Conservation (phyloP, 2,113 vertebrate genomes). For the Rafetus swinhoei region DNA sequence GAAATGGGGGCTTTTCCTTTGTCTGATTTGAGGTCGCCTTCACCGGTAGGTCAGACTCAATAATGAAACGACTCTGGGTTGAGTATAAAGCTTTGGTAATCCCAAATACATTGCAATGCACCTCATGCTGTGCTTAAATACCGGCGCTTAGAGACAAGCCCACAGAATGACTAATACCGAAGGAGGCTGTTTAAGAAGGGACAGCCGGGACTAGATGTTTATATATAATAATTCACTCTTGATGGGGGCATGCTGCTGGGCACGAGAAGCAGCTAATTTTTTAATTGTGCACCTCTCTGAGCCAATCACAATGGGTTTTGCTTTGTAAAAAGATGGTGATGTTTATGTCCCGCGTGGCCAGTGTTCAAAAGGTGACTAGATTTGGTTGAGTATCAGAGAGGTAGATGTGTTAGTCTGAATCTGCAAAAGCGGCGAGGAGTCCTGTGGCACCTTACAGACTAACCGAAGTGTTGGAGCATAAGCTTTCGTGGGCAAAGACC, state of each 20-base stretch:
- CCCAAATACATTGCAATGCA: fast-evolving
- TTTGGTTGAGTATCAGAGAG: too few species aligned
- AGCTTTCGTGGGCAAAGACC: too few species aligned
- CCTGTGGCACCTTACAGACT: too few species aligned
- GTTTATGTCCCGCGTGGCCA: not conserved
- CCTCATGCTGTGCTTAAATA: not conserved
- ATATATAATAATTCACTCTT: fast-evolving
- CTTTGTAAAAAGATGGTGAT: fast-evolving
- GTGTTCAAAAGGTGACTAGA: not conserved
- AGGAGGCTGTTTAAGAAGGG: not conserved
- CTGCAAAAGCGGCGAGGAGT: too few species aligned
- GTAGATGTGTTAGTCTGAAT: too few species aligned
- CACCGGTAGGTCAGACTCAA: not conserved
- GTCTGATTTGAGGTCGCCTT: fast-evolving
- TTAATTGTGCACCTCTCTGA: fast-evolving
- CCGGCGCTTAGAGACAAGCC: not conserved
- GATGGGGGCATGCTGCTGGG: not conserved
- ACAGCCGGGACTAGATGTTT: not conserved
- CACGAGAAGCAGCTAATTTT: not conserved
- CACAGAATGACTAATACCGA: fast-evolving
- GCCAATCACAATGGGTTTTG: fast-evolving
- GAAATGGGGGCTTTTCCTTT: fast-evolving
- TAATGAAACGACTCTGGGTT: not conserved
- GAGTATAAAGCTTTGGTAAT: fast-evolving
- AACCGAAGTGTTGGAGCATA: too few species aligned